A percentile compares a stretch with the other conserved stretches of the same genome.
These are phyloP conservation scores for Trichogramma dendrolimi DNA, from an alignment of 2,888 invertebrate genomes.

Conservation along the genomic window DNA sequence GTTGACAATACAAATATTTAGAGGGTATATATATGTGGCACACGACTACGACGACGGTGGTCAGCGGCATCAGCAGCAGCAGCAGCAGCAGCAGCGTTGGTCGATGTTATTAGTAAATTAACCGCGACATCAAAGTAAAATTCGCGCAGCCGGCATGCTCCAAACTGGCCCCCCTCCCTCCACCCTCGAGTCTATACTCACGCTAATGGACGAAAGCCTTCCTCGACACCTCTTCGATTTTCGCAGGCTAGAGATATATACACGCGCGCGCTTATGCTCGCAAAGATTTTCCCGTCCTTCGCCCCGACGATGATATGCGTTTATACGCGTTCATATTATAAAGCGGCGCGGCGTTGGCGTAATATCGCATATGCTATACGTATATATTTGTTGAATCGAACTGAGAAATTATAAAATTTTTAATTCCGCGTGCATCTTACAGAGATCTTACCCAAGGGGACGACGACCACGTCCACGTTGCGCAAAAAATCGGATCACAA, in stretches of 20 bases:
- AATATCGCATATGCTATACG: too few relatives aligned
- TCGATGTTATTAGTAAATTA: conserved; percentile 53
- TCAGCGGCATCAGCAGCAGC: conserved; percentile 26
- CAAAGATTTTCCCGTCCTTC: too few relatives aligned
- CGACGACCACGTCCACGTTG: too few relatives aligned
- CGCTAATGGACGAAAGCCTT: too few relatives aligned
- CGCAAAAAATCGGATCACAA: too few relatives aligned
- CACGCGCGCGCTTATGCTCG: too few relatives aligned
- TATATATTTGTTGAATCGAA: too few relatives aligned
- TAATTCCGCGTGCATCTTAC: too few relatives aligned
- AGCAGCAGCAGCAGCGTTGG: conserved; percentile 22
- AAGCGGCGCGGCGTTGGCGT: too few relatives aligned
- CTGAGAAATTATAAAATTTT: too few relatives aligned
- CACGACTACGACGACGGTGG: conserved; percentile 6
- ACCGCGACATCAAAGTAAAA: conserved; percentile 52
- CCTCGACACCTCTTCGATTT: conserved; percentile 8
- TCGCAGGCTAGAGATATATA: neutral
- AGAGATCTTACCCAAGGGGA: too few relatives aligned
- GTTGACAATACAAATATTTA: conserved; percentile 52
- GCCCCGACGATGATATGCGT: neutral
- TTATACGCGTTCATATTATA: too few relatives aligned
- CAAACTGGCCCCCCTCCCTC: conserved; percentile 41
- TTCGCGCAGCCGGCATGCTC: conserved; percentile 47
- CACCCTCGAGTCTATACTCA: conserved; percentile 20
- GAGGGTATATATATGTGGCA: conserved; percentile 40